phyloP scores from a whole-genome alignment of 1,140 invertebrate genomes.

The Hyles vespertilio region DNA sequence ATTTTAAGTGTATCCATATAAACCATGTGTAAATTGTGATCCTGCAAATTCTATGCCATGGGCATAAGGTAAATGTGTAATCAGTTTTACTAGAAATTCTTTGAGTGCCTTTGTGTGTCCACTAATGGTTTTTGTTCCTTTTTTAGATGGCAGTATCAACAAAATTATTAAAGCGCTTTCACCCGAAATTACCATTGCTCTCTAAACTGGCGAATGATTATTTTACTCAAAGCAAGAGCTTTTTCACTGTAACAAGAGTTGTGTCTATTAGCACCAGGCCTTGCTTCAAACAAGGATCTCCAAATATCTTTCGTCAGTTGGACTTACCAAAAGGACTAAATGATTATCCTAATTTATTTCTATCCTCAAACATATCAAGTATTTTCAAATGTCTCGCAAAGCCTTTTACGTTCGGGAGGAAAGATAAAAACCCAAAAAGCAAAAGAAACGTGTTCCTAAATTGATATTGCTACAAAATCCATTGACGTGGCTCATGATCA shows the following conservation, averaged over 20 bases:
- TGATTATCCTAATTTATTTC: conserved; percentile 22
- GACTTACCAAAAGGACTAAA: conserved; percentile 22
- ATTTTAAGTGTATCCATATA: not conserved
- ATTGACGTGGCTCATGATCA: conserved; percentile 59
- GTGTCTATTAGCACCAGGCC: not conserved
- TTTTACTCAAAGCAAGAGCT: too few relatives aligned
- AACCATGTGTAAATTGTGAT: not conserved
- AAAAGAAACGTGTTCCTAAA: conserved; percentile 51
- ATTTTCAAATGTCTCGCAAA: conserved; percentile 31
- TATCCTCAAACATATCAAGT: conserved; percentile 14
- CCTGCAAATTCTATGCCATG: conserved; percentile 2
- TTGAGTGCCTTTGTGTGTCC: too few relatives aligned
- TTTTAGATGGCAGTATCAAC: conserved; percentile 29
- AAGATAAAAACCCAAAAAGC: conserved; percentile 30
- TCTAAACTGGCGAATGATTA: too few relatives aligned
- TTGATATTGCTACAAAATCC: conserved; percentile 65
- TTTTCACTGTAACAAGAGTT: not conserved
- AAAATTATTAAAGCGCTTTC: conserved; percentile 21
- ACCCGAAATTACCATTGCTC: conserved; percentile 4
- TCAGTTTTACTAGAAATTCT: too few relatives aligned
- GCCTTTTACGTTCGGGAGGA: conserved; percentile 36
- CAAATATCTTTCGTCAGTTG: conserved; percentile 30
- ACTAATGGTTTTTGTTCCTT: not conserved
- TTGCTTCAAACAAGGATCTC: conserved; percentile 5
- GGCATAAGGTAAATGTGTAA: conserved; percentile 1